Percentiles rank a stretch among this genome's conserved stretches.
These are phyloP conservation scores for Falco punctatus DNA, from an alignment of 2,113 vertebrate genomes.

Conservation along the genomic window DNA sequence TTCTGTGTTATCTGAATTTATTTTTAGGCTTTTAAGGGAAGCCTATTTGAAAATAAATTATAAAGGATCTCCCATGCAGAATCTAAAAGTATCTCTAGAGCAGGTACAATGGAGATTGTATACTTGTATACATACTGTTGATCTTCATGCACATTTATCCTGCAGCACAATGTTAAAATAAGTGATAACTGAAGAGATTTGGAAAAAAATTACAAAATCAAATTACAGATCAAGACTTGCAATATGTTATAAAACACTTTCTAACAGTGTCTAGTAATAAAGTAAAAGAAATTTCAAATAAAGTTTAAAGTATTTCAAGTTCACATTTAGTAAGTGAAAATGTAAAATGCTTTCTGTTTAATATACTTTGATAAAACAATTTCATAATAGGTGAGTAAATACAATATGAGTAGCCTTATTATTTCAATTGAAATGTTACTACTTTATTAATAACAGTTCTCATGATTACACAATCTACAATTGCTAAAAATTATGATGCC, in stretches of 20 bases:
- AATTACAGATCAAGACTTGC: slow-evolving; percentile 15
- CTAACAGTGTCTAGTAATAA: not conserved
- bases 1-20: not conserved
- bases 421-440: not conserved
- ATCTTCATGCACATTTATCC: slow-evolving; percentile 77
- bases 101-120: not conserved
- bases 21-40: slow-evolving; percentile 32
- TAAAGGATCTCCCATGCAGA: slow-evolving; percentile 44
- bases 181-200: slow-evolving; percentile 72
- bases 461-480: not conserved
- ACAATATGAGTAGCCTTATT: not conserved
- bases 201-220: slow-evolving; percentile 60
- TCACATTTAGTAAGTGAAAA: not conserved
- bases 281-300: not conserved
- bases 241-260: not conserved
- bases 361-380: not conserved
- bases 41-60: slow-evolving; percentile 9
- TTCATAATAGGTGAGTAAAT: not conserved
- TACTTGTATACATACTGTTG: slow-evolving; percentile 78
- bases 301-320: not conserved
- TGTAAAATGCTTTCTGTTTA: not conserved
- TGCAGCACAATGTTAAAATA: slow-evolving; percentile 81
- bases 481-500: not conserved
- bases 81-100: slow-evolving; percentile 50
- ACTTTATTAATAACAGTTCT: not conserved